Evolutionary conservation across 2,113 vertebrate genomes (phyloP).

Genomic region (Scalopus aquaticus): DNA sequence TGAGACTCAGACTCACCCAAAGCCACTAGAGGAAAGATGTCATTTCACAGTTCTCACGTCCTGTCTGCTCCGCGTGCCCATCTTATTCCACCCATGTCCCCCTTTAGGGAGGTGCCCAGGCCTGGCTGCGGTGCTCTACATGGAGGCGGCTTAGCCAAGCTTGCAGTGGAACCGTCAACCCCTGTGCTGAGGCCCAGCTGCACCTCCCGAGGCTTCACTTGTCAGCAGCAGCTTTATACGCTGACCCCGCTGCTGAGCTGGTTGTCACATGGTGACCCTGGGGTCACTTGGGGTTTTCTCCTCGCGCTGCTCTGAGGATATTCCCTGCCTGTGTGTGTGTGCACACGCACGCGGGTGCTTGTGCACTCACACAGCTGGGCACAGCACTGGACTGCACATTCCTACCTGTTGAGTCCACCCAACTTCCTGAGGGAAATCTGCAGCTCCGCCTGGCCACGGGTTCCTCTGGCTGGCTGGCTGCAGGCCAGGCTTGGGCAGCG

Average conservation of each 20-base stretch:
- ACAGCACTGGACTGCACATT: neutral
- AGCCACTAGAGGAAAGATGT: neutral
- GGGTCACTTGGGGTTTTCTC: neutral
- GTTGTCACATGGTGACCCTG: neutral
- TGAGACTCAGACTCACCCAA: slow-evolving; percentile 18
- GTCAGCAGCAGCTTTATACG: neutral
- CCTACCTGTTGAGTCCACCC: slow-evolving; percentile 70
- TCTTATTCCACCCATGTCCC: neutral
- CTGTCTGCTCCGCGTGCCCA: neutral
- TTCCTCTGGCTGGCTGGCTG: slow-evolving; percentile 57
- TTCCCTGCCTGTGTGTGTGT: neutral
- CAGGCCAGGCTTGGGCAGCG: slow-evolving; percentile 65
- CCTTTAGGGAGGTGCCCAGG: neutral
- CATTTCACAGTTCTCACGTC: neutral
- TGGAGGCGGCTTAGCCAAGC: neutral
- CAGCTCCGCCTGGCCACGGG: neutral
- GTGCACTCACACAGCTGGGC: neutral
- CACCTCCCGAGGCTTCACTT: neutral
- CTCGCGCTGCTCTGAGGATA: neutral
- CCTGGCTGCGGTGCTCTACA: neutral
- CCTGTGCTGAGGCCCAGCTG: neutral
- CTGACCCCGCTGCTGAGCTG: neutral
- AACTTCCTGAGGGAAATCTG: slow-evolving; percentile 54
- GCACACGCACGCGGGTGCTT: neutral
- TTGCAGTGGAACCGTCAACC: neutral